These are phyloP conservation scores for Geopemphigus sp. DNA, from an alignment of 1,140 invertebrate species.

Conservation along the genomic window DNA sequence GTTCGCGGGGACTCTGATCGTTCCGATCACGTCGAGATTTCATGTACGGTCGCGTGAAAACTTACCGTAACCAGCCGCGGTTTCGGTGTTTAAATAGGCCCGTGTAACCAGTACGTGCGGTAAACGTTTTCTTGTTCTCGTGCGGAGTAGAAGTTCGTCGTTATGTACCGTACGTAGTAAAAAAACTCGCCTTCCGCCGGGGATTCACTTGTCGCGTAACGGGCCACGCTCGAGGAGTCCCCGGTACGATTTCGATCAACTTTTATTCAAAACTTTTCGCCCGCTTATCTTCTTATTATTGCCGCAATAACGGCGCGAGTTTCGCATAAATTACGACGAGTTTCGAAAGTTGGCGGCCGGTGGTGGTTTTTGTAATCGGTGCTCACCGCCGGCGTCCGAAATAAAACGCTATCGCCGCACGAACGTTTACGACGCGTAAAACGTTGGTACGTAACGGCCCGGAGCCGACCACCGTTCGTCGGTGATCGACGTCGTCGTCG, in stretches of 20 bases:
- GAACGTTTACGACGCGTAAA: not conserved
- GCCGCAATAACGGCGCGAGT: not conserved
- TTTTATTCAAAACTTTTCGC: conserved; percentile 35
- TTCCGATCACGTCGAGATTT: no score
- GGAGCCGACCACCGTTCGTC: no score
- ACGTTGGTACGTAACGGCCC: not conserved
- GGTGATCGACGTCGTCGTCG: not conserved
- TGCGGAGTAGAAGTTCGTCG: no score
- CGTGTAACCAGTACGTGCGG: no score
- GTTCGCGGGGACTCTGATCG: no score
- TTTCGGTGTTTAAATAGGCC: no score
- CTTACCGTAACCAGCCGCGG: no score
- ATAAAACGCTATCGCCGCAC: not conserved
- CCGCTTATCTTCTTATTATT: conserved; percentile 23
- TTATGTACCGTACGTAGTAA: no score
- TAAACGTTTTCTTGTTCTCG: no score
- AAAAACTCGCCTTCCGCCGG: not conserved
- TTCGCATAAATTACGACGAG: not conserved
- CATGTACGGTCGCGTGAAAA: no score
- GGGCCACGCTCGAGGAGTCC: not conserved
- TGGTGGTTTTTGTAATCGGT: not conserved
- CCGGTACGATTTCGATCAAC: not conserved
- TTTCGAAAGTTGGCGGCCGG: conserved; percentile 22
- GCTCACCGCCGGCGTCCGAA: not conserved
- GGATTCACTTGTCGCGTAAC: conserved; percentile 6